phyloP scores from a whole-genome alignment of 2,888 invertebrate genomes.

The Chaetoderma sp. region DNA sequence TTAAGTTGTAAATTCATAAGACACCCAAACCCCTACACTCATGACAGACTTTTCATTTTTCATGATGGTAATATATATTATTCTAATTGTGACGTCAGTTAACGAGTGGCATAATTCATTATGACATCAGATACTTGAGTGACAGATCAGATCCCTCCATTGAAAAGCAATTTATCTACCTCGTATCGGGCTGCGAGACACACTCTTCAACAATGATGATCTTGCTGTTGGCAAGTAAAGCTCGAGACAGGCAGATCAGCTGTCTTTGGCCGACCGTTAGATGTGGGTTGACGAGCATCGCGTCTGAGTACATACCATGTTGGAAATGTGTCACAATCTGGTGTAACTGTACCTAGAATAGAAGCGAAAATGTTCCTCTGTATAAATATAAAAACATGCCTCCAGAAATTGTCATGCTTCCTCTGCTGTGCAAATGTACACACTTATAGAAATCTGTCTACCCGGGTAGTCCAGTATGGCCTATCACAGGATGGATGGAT shows the following conservation, averaged over 20 bases:
- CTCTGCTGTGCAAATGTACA: not conserved
- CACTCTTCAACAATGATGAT: conserved; percentile 51
- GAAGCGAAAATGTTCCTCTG: not conserved
- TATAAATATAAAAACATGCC: not conserved
- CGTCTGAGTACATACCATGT: conserved; percentile 46
- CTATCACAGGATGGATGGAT: too few species aligned
- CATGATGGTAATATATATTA: too few species aligned
- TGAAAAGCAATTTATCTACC: conserved; percentile 21
- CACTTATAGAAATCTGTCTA: too few species aligned
- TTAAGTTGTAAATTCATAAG: too few species aligned
- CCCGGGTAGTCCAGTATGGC: too few species aligned
- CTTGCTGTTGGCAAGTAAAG: conserved; percentile 45
- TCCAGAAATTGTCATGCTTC: not conserved
- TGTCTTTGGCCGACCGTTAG: conserved; percentile 49
- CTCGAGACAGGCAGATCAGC: conserved; percentile 48
- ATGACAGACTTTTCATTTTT: too few species aligned
- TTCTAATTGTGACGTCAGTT: too few species aligned
- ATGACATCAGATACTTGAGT: too few species aligned
- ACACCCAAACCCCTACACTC: too few species aligned
- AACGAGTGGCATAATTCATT: too few species aligned
- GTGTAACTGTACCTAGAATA: conserved; percentile 42
- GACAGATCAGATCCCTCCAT: too few species aligned
- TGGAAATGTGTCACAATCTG: conserved; percentile 44
- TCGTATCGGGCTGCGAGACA: conserved; percentile 40
- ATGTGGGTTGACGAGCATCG: conserved; percentile 37